A percentile compares a stretch with the other conserved stretches of the same genome.
Evolutionary conservation across 1,140 invertebrate species (phyloP).

Genomic region (Trachelipus rathkii): DNA sequence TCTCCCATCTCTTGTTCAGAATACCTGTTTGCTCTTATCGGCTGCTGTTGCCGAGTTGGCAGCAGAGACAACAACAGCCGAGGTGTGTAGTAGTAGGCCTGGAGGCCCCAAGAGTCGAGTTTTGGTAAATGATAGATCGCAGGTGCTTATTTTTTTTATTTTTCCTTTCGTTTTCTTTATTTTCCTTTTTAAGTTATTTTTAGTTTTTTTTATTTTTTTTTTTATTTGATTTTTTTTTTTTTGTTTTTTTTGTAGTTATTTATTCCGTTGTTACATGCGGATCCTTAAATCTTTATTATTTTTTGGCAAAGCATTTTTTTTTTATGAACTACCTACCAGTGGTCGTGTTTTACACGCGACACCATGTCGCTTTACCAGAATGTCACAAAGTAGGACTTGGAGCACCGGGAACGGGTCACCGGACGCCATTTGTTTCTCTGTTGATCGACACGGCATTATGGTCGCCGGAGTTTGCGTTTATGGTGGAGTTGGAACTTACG

Average conservation of each 20-base stretch:
- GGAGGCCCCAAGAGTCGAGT: background rate
- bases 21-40: slow-evolving; percentile 79
- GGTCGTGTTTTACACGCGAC: slow-evolving; percentile 73
- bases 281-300: no score
- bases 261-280: no score
- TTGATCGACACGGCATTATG: slow-evolving; percentile 81
- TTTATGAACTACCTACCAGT: slow-evolving; percentile 51
- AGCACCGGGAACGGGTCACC: slow-evolving; percentile 94
- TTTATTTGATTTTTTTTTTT: background rate
- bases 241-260: background rate
- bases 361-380: slow-evolving; percentile 82
- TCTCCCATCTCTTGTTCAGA: slow-evolving; percentile 65
- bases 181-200: no score
- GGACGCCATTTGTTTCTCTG: slow-evolving; percentile 91
- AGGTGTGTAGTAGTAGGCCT: slow-evolving; percentile 36
- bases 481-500: slow-evolving; percentile 76
- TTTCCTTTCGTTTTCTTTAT: no score
- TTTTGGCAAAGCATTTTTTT: no score
- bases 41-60: slow-evolving; percentile 84
- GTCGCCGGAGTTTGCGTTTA: slow-evolving; percentile 86
- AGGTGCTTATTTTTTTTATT: background rate
- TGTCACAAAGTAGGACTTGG: slow-evolving; percentile 85
- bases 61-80: slow-evolving; percentile 59
- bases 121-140: background rate
- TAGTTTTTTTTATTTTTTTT: no score